These are phyloP conservation scores for Diachasma alloeum DNA, from an alignment of 1,140 invertebrate species.

Conservation along the genomic window DNA sequence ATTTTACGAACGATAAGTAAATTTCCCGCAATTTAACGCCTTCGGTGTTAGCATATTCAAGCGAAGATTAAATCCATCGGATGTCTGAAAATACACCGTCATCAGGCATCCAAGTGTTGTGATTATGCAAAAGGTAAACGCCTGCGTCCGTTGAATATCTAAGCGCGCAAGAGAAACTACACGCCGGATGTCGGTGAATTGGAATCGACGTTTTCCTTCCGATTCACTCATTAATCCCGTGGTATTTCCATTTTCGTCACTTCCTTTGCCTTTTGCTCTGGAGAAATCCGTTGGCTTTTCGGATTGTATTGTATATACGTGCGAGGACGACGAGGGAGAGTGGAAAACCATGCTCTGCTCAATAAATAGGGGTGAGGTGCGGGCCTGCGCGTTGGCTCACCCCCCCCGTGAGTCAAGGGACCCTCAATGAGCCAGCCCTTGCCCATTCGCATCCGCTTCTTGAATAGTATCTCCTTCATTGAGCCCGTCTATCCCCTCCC, in stretches of 20 bases:
- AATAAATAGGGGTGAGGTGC: neutral
- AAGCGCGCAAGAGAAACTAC: conserved; percentile 23
- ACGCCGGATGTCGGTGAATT: conserved; percentile 11
- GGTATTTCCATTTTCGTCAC: neutral
- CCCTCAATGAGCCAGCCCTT: neutral
- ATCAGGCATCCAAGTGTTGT: neutral
- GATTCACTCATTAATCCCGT: neutral
- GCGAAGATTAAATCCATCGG: neutral
- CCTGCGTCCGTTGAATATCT: conserved; percentile 23
- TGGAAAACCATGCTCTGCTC: neutral
- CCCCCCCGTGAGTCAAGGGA: neutral
- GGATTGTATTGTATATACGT: neutral
- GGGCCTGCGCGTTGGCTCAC: neutral
- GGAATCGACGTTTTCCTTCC: conserved; percentile 7
- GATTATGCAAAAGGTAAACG: conserved; percentile 23
- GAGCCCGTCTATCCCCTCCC: neutral
- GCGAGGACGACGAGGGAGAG: neutral
- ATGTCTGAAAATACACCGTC: neutral
- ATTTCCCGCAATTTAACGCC: neutral
- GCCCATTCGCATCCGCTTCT: neutral
- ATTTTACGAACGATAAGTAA: neutral
- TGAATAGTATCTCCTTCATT: conserved; percentile 6
- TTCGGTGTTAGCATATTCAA: no score
- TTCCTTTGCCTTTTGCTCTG: neutral
- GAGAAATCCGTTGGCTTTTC: neutral